Percentiles rank a stretch among this genome's conserved stretches.
phyloP scores from a whole-genome alignment of 92 coral and sea anemone genomes.

The Heteractis magnifica region DNA sequence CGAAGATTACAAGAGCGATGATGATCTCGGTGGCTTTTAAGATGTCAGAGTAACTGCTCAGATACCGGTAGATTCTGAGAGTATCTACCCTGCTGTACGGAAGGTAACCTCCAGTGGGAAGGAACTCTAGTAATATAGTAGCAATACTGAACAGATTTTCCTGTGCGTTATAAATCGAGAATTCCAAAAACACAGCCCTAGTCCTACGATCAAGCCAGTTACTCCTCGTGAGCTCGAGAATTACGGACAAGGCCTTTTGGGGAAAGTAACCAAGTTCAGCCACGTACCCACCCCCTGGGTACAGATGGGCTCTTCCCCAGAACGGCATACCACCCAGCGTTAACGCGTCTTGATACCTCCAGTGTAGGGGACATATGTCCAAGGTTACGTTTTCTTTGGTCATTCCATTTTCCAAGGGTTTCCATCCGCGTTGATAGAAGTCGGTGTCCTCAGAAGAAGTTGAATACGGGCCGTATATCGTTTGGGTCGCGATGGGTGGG shows the following conservation, averaged over 20 bases:
- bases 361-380: constrained; percentile 66
- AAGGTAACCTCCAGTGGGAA: constrained; percentile 56
- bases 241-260: constrained; percentile 56
- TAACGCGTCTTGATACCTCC: constrained; percentile 64
- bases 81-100: constrained; percentile 61
- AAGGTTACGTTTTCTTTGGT: constrained; percentile 42
- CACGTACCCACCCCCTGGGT: constrained; percentile 87
- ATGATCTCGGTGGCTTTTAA: constrained; percentile 61
- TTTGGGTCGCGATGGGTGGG: neutral
- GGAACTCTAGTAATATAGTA: constrained; percentile 58
- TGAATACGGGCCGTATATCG: constrained; percentile 30
- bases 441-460: constrained; percentile 46
- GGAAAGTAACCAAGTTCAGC: constrained; percentile 83
- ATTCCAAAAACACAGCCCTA: constrained; percentile 65
- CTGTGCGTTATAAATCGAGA: constrained; percentile 65
- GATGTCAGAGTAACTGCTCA: constrained; percentile 35
- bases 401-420: constrained; percentile 47
- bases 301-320: constrained; percentile 63
- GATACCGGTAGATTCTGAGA: constrained; percentile 60
- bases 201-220: constrained; percentile 70
- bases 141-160: constrained; percentile 63
- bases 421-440: constrained; percentile 70
- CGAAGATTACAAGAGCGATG: constrained; percentile 52
- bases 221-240: constrained; percentile 34
- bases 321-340: constrained; percentile 61